Evolutionary conservation across 2,888 invertebrate genomes (phyloP), one percentile per base, ranked within the genome.

Genomic region (Campoplex capitator): DNA sequence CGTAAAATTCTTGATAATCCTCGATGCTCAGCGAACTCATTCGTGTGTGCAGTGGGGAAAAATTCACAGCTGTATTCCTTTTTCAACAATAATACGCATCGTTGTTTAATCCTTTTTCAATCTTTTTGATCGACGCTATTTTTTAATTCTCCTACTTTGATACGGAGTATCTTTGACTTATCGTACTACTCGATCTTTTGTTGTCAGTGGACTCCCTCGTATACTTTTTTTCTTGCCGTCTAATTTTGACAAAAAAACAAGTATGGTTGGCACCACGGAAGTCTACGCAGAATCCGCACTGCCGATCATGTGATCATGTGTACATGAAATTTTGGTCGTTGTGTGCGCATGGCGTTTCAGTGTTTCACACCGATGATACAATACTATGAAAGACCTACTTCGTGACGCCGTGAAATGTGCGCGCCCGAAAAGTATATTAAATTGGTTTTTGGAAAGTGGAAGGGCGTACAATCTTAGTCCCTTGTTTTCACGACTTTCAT

Each of bases 11-110:
- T 75, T 76, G 83, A 76, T 84, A 81, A 86, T 89, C 87, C 73
- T 85, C 83, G 78, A 86, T 87, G 78, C 75, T 86, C 80, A 83
- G 70, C 73, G 83, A 74, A 87, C 65, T 71, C 86, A 88, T 89
- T 71, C 85, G 85, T 74, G 56, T 35, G 35, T 7, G 65, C 42
- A 32, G 16, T 42, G n/a, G 18, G n/a, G 58, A 71, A 70, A 70
- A 58, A 45, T 23, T 28, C 35, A 38, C 68, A 58, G 35, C 42
- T 78, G 54, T 68, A 54, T 54, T 32, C 32, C 32, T 23, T 54
- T 58, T 79, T 65, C 82, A 67, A 73, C 68, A 32, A 62, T 81
- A 42, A 70, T 71, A 68, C 74, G 68, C 84, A 84, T 82, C 54
- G 58, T 78, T 48, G 56, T 18, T 51, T 45, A 48, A 23, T 56